These are phyloP conservation scores for Drosophila subobscura DNA, from an alignment of 1,140 invertebrate genomes.

Conservation along the genomic window DNA sequence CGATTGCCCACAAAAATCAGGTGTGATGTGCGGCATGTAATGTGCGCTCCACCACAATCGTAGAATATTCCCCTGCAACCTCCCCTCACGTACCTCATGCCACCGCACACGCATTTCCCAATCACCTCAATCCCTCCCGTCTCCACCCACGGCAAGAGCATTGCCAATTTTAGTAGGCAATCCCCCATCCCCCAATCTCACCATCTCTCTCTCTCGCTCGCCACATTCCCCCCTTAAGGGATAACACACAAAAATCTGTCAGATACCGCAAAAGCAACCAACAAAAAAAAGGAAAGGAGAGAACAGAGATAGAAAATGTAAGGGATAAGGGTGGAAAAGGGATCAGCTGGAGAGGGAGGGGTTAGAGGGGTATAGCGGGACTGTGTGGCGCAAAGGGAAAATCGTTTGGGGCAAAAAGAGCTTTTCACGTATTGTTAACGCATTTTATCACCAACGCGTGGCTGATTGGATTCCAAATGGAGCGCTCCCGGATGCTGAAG, in stretches of 20 bases:
- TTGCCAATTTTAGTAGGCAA: slow-evolving; percentile 43
- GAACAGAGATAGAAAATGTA: too few relatives aligned
- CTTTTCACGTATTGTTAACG: slow-evolving; percentile 81
- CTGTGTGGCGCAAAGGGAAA: slow-evolving; percentile 37
- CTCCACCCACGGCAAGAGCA: slow-evolving; percentile 25
- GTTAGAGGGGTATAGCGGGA: neutral
- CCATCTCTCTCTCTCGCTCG: neutral
- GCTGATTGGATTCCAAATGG: slow-evolving; percentile 74
- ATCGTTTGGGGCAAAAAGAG: slow-evolving; percentile 64
- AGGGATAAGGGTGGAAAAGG: too few relatives aligned
- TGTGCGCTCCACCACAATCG: too few relatives aligned
- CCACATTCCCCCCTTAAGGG: slow-evolving; percentile 12
- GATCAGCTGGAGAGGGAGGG: neutral
- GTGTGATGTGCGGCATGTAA: slow-evolving; percentile 46
- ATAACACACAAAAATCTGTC: slow-evolving; percentile 79
- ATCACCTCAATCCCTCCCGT: too few relatives aligned
- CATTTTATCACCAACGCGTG: slow-evolving; percentile 81
- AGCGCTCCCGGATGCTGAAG: slow-evolving; percentile 3
- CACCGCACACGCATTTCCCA: too few relatives aligned
- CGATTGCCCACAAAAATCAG: slow-evolving; percentile 42
- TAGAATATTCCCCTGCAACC: slow-evolving; percentile 21
- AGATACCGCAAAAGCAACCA: slow-evolving; percentile 68
- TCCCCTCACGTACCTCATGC: neutral
- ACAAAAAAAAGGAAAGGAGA: slow-evolving; percentile 32
- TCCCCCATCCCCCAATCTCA: slow-evolving; percentile 1